These are phyloP conservation scores for Leptinotarsa texana DNA, from an alignment of 1,140 invertebrate species.

Conservation along the genomic window DNA sequence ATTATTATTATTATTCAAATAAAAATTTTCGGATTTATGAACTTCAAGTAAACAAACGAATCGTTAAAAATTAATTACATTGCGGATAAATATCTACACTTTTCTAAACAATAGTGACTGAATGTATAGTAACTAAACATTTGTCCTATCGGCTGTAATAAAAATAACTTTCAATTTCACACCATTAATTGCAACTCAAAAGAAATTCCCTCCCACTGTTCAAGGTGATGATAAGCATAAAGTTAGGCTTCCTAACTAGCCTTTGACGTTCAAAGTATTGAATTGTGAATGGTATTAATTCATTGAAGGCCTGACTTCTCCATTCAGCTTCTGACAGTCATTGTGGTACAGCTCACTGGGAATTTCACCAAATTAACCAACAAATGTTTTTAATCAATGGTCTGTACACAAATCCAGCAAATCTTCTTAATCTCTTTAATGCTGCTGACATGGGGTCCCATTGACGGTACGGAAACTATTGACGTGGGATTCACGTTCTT, in stretches of 20 bases:
- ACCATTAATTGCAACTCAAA: too few relatives aligned
- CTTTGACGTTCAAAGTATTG: background rate
- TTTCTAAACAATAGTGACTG: too few relatives aligned
- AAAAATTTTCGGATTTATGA: too few relatives aligned
- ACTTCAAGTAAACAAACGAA: too few relatives aligned
- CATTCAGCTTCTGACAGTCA: conserved; percentile 40
- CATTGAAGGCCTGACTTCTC: conserved; percentile 38
- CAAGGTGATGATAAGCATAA: background rate
- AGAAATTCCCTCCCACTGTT: too few relatives aligned
- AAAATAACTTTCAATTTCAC: too few relatives aligned
- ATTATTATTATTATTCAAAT: too few relatives aligned
- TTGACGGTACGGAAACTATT: background rate
- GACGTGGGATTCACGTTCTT: background rate
- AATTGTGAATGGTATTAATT: conserved; percentile 16
- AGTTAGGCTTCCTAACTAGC: conserved; percentile 13
- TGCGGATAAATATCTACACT: too few relatives aligned
- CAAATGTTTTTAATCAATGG: conserved; percentile 50
- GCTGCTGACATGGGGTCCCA: conserved; percentile 19
- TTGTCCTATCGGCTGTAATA: too few relatives aligned
- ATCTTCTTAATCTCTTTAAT: conserved; percentile 42
- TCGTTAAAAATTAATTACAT: too few relatives aligned
- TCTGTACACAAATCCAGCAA: conserved; percentile 38
- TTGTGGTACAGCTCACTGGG: conserved; percentile 32
- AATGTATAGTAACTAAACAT: too few relatives aligned
- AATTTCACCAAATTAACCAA: conserved; percentile 46